phyloP scores from a whole-genome alignment of 2,113 vertebrate species.

The Phodopus roborovskii region DNA sequence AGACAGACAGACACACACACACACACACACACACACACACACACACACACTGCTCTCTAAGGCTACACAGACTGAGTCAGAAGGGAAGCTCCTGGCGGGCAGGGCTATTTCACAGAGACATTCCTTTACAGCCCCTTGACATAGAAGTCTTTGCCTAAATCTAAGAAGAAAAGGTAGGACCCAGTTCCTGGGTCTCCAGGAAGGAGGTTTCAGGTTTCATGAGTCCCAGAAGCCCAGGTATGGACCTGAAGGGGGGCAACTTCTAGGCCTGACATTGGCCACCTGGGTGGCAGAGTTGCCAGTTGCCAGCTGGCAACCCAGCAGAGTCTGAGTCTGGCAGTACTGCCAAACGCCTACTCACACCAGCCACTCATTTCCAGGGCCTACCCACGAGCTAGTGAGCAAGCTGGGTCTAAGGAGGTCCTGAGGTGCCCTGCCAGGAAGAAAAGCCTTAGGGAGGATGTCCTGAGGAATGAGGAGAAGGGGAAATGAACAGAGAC shows the following conservation, averaged over 20 bases:
- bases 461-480: neutral
- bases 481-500: too few relatives aligned
- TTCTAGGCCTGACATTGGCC: neutral
- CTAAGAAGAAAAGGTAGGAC: neutral
- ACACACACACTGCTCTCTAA: neutral
- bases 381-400: constrained; percentile 56
- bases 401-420: constrained; percentile 15
- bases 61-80: neutral
- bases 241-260: neutral
- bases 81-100: too few relatives aligned
- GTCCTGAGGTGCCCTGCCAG: constrained; percentile 48
- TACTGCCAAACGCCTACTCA: constrained; percentile 49
- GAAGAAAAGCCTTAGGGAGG: neutral
- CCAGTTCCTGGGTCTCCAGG: neutral
- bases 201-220: neutral
- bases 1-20: neutral
- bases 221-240: neutral
- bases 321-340: constrained; percentile 20
- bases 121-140: neutral
- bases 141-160: neutral
- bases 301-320: constrained; percentile 56
- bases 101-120: neutral
- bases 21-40: neutral
- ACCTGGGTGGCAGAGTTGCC: neutral
- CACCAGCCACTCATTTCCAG: constrained; percentile 53